Evolutionary conservation across 2,888 invertebrate genomes (phyloP).

Genomic region (Vanessa cardui): DNA sequence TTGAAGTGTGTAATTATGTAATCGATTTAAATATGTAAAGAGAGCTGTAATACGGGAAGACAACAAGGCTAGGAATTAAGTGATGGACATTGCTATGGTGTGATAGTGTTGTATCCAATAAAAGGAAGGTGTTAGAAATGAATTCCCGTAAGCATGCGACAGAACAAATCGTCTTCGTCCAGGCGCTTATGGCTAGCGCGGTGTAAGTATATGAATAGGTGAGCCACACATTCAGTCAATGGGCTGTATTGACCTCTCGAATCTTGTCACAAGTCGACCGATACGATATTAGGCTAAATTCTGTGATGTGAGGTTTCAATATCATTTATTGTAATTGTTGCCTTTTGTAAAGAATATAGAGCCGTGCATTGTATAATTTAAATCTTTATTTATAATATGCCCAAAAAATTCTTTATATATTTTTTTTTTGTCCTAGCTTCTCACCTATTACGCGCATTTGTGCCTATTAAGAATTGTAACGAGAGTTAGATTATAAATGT

Average conservation of each 20-base stretch:
- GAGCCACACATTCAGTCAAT: slow-evolving; percentile 49
- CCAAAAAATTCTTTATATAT: slow-evolving; percentile 43
- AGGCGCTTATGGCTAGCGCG: slow-evolving; percentile 61
- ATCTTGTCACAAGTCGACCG: slow-evolving; percentile 64
- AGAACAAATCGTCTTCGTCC: slow-evolving; percentile 61
- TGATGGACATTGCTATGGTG: slow-evolving; percentile 78
- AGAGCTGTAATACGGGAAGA: slow-evolving; percentile 65
- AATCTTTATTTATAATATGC: slow-evolving; percentile 63
- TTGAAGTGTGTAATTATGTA: slow-evolving; percentile 71
- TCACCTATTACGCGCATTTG: slow-evolving; percentile 66
- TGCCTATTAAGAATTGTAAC: slow-evolving; percentile 71
- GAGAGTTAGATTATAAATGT: slow-evolving; percentile 63
- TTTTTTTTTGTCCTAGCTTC: slow-evolving; percentile 72
- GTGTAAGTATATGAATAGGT: slow-evolving; percentile 59
- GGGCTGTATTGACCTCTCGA: slow-evolving; percentile 58
- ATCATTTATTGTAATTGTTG: slow-evolving; percentile 32
- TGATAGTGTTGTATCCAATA: slow-evolving; percentile 82
- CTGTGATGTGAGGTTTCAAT: slow-evolving; percentile 49
- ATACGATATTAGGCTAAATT: slow-evolving; percentile 61
- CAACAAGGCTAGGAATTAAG: slow-evolving; percentile 59
- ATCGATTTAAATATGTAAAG: slow-evolving; percentile 54
- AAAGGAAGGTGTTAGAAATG: slow-evolving; percentile 74
- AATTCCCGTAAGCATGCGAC: slow-evolving; percentile 68
- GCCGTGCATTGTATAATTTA: slow-evolving; percentile 56
- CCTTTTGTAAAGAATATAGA: slow-evolving; percentile 53